Conservation (phyloP, 2,113 vertebrate genomes). For the Pomatorhinus ruficollis region DNA sequence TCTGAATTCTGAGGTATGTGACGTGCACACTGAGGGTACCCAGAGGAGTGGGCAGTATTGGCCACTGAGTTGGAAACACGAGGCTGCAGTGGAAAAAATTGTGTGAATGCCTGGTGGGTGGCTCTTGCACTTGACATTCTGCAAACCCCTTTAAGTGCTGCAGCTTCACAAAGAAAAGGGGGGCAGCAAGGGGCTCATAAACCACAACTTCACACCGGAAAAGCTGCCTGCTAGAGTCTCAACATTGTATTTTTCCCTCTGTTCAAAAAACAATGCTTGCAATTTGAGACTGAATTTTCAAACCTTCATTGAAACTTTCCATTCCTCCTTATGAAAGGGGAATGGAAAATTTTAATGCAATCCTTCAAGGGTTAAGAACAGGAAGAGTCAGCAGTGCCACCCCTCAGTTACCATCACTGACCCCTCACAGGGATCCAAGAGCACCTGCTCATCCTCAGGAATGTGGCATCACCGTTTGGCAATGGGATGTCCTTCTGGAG, state of each 20-base stretch:
- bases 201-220: conserved; percentile 54
- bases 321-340: neutral
- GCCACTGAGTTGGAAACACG: neutral
- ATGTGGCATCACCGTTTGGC: neutral
- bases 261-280: neutral
- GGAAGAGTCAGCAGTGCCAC: neutral
- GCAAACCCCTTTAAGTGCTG: neutral
- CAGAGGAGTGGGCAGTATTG: neutral
- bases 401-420: neutral
- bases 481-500: neutral
- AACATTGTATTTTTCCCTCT: neutral
- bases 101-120: neutral
- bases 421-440: neutral
- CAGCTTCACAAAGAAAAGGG: neutral
- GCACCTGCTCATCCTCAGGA: neutral
- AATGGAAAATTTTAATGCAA: neutral
- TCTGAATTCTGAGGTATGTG: neutral
- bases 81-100: neutral
- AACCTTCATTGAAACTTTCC: neutral
- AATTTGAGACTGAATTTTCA: neutral
- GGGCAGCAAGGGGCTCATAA: neutral
- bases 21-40: neutral
- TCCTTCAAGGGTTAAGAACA: neutral
- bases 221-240: neutral
- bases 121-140: neutral